These are phyloP conservation scores for Poecilia wingei DNA, from an alignment of 2,797 vertebrate genomes.

Conservation along the genomic window DNA sequence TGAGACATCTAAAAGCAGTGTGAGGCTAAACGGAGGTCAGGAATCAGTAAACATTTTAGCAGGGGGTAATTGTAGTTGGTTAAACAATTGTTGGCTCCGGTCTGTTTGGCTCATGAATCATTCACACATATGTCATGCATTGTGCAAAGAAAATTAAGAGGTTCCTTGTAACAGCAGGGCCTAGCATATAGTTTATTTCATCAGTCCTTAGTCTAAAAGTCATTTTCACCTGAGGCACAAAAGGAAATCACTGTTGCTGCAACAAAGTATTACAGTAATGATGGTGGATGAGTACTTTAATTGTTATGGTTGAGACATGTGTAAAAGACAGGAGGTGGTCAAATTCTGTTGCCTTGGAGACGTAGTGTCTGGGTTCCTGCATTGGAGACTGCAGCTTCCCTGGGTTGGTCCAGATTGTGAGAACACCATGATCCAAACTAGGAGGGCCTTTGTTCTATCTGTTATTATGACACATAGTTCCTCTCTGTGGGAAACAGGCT, in stretches of 20 bases:
- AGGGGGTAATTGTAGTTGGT: constrained; percentile 37
- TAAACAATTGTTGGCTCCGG: constrained; percentile 35
- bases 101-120: constrained; percentile 36
- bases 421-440: constrained; percentile 51
- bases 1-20: constrained; percentile 38
- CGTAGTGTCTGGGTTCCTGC: constrained; percentile 33
- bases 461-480: constrained; percentile 63
- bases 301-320: constrained; percentile 52
- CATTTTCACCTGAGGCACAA: constrained; percentile 16
- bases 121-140: constrained; percentile 33
- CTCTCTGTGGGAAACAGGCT: constrained; percentile 51
- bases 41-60: constrained; percentile 58
- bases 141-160: constrained; percentile 29
- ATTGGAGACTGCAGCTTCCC: constrained; percentile 42
- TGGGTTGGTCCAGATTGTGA: constrained; percentile 35
- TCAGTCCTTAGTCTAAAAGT: constrained; percentile 24
- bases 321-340: constrained; percentile 11
- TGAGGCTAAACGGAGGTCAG: constrained; percentile 44
- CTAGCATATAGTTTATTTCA: constrained; percentile 44
- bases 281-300: constrained; percentile 35
- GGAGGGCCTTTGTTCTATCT: constrained; percentile 64
- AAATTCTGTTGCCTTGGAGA: constrained; percentile 55
- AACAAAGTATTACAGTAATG: constrained; percentile 46
- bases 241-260: constrained; percentile 31
- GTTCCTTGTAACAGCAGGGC: constrained; percentile 5